Percentiles rank a stretch among this genome's conserved stretches.
Evolutionary conservation across 2,113 vertebrate species (phyloP).

Genomic region (Felis chaus): DNA sequence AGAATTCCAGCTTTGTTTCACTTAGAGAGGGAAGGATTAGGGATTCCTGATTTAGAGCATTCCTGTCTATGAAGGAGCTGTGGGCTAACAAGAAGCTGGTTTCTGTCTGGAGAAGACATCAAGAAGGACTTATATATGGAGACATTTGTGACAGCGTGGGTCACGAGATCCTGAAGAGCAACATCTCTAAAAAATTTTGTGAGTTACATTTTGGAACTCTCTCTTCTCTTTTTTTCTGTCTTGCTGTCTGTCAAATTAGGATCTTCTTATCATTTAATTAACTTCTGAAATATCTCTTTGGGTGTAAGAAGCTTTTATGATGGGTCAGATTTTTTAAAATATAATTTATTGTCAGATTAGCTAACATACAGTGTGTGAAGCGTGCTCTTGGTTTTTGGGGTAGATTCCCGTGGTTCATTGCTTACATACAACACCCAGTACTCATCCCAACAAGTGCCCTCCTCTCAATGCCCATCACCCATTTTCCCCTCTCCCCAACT

Average conservation of each 20-base stretch:
- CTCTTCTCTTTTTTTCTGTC: not conserved
- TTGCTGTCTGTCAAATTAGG: not conserved
- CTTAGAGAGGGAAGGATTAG: not conserved
- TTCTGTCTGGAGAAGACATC: not conserved
- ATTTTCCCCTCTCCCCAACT: too few species aligned
- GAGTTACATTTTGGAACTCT: not conserved
- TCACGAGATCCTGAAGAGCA: not conserved
- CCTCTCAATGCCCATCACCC: too few species aligned
- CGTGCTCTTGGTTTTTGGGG: too few species aligned
- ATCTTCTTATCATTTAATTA: not conserved
- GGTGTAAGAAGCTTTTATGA: not conserved
- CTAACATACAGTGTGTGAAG: too few species aligned
- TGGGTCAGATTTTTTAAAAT: too few species aligned
- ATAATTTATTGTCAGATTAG: too few species aligned
- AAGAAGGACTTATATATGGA: not conserved
- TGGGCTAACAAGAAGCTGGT: not conserved
- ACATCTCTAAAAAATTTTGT: not conserved
- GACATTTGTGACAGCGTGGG: not conserved
- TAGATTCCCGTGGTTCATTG: too few species aligned
- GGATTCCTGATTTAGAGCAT: not conserved
- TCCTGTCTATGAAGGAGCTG: not conserved
- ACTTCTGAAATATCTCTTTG: not conserved
- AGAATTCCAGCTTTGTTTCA: slow-evolving; percentile 18
- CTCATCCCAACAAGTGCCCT: too few species aligned
- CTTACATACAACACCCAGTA: too few species aligned